phyloP scores from a whole-genome alignment of 2,888 invertebrate genomes.

The Zaprionus lineosus region DNA sequence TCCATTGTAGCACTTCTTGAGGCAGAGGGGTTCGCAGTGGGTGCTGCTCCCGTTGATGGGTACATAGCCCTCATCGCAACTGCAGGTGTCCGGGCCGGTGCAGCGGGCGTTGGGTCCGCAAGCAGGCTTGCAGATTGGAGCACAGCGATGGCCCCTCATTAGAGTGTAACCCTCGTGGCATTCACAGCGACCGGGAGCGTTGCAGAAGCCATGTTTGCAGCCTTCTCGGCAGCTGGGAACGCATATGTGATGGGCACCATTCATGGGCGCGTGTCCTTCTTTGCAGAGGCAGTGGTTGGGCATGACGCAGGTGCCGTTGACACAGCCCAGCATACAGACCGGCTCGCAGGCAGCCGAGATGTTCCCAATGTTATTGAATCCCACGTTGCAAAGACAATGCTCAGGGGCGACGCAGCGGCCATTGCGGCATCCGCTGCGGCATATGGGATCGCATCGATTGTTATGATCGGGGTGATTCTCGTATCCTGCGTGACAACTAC shows the following conservation, averaged over 20 bases:
- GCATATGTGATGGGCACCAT: conserved; percentile 73
- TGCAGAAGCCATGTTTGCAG: conserved; percentile 83
- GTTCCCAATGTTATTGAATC: conserved; percentile 64
- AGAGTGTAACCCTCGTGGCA: conserved; percentile 77
- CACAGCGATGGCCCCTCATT: conserved; percentile 71
- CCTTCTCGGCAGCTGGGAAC: conserved; percentile 78
- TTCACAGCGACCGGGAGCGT: conserved; percentile 77
- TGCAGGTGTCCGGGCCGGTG: conserved; percentile 80
- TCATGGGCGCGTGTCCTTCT: conserved; percentile 72
- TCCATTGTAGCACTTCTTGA: conserved; percentile 80
- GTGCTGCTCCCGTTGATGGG: conserved; percentile 71
- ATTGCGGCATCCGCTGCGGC: conserved; percentile 76
- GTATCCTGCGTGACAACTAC: conserved; percentile 83
- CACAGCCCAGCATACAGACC: conserved; percentile 84
- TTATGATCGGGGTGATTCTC: conserved; percentile 53
- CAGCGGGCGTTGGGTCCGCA: conserved; percentile 81
- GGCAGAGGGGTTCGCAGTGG: conserved; percentile 78
- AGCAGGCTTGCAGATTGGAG: conserved; percentile 64
- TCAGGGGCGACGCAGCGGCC: conserved; percentile 83
- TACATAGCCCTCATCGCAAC: conserved; percentile 70
- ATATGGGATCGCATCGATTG: conserved; percentile 75
- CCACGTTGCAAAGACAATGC: conserved; percentile 76
- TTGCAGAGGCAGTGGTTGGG: conserved; percentile 80
- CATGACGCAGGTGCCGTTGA: conserved; percentile 83
- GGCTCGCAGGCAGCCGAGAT: conserved; percentile 82